Conservation (phyloP, 2,888 invertebrate species). For the Gandaritis pyraliata region DNA sequence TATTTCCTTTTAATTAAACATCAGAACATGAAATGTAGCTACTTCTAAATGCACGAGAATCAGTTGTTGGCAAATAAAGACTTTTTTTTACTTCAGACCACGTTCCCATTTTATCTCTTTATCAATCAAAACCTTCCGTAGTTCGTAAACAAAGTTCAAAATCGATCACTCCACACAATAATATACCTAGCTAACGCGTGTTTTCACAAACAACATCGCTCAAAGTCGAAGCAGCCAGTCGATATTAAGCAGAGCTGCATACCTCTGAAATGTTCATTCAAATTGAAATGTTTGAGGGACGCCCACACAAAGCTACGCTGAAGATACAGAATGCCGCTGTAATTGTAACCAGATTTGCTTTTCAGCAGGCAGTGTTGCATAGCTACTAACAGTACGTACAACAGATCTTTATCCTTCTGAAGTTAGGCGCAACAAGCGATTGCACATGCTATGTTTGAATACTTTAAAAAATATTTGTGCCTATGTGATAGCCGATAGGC, state of each 20-base stretch:
- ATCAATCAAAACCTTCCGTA: background rate
- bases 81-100: no score
- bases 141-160: slow-evolving; percentile 7
- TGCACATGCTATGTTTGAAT: no score
- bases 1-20: no score
- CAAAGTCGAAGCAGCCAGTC: slow-evolving; percentile 24
- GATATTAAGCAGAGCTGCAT: slow-evolving; percentile 31
- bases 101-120: background rate
- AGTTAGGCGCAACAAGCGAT: no score
- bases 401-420: no score
- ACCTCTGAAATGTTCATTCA: slow-evolving; percentile 27
- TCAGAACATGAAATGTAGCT: no score
- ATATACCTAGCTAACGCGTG: slow-evolving; percentile 21
- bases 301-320: slow-evolving; percentile 21
- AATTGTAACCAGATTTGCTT: slow-evolving; percentile 4
- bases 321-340: slow-evolving; percentile 4
- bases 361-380: background rate
- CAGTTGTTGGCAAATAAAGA: no score
- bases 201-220: slow-evolving; percentile 26
- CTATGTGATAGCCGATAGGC: slow-evolving; percentile 21
- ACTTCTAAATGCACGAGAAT: no score
- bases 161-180: slow-evolving; percentile 15
- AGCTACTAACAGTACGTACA: no score
- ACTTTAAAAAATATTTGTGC: slow-evolving; percentile 1
- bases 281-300: slow-evolving; percentile 29